Percentiles rank a stretch among this genome's conserved stretches.
phyloP scores from a whole-genome alignment of 2,888 invertebrate species.

The Sycophila texana region DNA sequence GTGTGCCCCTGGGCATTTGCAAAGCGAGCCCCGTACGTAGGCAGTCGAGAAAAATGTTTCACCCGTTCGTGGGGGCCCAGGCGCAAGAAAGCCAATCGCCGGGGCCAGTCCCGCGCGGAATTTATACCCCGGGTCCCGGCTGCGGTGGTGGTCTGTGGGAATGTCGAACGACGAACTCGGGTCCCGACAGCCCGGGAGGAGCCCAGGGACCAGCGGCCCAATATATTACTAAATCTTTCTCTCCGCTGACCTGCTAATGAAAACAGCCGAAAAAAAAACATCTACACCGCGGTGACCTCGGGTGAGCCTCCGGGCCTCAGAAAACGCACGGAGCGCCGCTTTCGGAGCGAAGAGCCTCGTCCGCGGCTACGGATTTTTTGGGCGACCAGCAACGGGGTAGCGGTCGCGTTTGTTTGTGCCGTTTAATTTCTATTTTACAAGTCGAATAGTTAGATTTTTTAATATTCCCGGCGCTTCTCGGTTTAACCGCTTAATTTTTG shows the following conservation, averaged over 20 bases:
- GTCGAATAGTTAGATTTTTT: too few relatives aligned
- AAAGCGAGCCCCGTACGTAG: not conserved
- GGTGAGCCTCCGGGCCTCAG: slow-evolving; percentile 6
- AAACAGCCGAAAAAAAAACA: slow-evolving; percentile 40
- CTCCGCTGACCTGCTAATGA: slow-evolving; percentile 49
- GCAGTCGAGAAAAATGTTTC: not conserved
- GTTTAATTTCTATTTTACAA: too few relatives aligned
- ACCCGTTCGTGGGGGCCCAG: not conserved
- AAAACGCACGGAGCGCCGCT: not conserved
- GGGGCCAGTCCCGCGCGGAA: slow-evolving; percentile 25
- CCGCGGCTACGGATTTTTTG: slow-evolving; percentile 1
- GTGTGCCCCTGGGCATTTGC: not conserved
- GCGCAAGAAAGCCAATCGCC: slow-evolving; percentile 22
- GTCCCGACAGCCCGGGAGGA: not conserved
- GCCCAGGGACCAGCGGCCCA: not conserved
- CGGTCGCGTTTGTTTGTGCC: too few relatives aligned
- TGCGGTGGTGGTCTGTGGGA: slow-evolving; percentile 46
- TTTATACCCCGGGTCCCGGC: slow-evolving; percentile 3
- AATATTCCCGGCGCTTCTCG: too few relatives aligned
- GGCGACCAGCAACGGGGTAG: not conserved
- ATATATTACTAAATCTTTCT: slow-evolving; percentile 34
- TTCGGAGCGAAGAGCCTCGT: not conserved
- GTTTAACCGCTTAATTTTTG: too few relatives aligned
- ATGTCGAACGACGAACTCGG: slow-evolving; percentile 16
- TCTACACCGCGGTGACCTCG: slow-evolving; percentile 35